phyloP scores from a whole-genome alignment of 2,113 vertebrate species.

The Zosterops lateralis region DNA sequence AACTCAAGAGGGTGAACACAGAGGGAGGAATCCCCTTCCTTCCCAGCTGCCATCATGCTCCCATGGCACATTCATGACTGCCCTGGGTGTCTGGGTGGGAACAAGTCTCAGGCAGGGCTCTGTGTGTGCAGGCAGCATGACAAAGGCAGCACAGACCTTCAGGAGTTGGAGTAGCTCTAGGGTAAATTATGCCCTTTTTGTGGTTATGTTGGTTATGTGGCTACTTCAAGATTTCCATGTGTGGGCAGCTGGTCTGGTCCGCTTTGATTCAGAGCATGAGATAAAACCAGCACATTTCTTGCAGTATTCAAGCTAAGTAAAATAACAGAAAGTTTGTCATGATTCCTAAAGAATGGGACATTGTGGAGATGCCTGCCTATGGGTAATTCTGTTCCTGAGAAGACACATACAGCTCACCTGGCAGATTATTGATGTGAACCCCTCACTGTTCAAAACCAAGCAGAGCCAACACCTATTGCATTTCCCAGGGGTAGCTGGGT shows the following conservation, averaged over 20 bases:
- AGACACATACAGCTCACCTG: neutral
- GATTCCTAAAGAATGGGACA: neutral
- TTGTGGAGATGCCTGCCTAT: neutral
- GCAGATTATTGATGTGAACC: accelerated
- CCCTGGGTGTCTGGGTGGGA: neutral
- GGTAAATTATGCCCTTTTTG: neutral
- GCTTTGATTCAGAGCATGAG: neutral
- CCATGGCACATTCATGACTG: no score
- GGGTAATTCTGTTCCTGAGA: neutral
- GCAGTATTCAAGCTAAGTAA: neutral
- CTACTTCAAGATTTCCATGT: neutral
- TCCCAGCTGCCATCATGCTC: neutral
- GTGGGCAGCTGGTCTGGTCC: neutral
- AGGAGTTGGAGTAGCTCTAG: neutral
- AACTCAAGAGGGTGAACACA: accelerated
- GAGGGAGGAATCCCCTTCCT: neutral
- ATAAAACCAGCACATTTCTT: neutral
- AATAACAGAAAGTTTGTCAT: neutral
- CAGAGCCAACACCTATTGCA: neutral
- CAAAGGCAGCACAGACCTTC: neutral
- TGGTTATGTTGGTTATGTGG: neutral
- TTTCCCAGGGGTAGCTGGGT: neutral
- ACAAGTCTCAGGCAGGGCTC: neutral
- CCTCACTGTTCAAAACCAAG: neutral
- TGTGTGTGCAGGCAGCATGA: neutral